These are phyloP conservation scores for Silurus asotus DNA, from an alignment of 2,113 vertebrate species.

Conservation along the genomic window DNA sequence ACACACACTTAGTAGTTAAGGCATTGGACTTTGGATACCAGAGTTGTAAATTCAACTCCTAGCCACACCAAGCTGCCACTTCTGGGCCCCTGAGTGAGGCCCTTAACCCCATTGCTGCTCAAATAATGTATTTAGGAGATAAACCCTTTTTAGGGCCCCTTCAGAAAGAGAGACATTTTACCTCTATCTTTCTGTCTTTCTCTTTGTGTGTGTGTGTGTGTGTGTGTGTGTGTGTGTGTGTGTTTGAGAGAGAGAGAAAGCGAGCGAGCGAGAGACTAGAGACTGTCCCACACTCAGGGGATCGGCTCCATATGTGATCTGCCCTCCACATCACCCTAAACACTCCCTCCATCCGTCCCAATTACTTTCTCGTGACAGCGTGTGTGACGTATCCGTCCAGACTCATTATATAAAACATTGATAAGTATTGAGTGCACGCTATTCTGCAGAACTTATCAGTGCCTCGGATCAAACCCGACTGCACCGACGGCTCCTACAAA, in stretches of 20 bases:
- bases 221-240: constrained; percentile 30
- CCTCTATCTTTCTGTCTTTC: background rate
- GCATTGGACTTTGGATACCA: no score
- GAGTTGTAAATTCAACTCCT: no score
- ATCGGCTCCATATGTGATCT: constrained; percentile 53
- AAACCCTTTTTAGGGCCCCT: constrained; percentile 13
- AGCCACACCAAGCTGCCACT: no score
- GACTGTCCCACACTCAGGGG: constrained; percentile 28
- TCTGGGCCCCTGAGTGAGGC: no score
- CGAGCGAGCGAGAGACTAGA: background rate
- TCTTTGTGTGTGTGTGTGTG: background rate
- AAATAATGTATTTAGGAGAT: no score
- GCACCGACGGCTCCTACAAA: background rate
- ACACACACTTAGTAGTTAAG: background rate
- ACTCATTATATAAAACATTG: constrained; percentile 14
- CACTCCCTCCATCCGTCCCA: constrained; percentile 21
- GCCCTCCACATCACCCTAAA: constrained; percentile 48
- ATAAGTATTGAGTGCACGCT: background rate
- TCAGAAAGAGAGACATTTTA: background rate
- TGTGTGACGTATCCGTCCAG: constrained; percentile 13
- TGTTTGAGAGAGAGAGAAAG: background rate
- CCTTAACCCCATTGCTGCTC: no score
- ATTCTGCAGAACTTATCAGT: background rate
- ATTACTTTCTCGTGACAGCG: constrained; percentile 24
- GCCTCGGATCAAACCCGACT: background rate